These are phyloP conservation scores for Metallyticus violacea DNA, from an alignment of 2,888 invertebrate genomes.

Conservation along the genomic window DNA sequence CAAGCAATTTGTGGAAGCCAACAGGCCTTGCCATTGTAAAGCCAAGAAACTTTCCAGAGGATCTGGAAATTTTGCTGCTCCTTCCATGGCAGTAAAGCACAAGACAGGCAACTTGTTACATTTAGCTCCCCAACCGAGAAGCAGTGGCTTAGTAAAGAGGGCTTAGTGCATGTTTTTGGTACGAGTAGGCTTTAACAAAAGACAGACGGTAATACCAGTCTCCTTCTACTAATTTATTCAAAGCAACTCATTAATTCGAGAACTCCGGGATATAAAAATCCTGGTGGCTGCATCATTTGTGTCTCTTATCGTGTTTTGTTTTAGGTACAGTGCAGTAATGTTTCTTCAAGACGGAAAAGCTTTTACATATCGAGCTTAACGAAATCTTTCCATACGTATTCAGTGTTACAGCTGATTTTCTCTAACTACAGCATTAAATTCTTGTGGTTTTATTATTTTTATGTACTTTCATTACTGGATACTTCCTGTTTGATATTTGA, in stretches of 20 bases:
- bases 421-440: no score
- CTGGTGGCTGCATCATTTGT: not conserved
- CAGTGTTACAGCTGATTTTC: no score
- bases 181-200: not conserved
- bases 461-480: no score
- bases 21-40: not conserved
- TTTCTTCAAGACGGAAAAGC: no score
- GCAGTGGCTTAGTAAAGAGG: not conserved
- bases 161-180: not conserved
- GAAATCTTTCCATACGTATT: no score
- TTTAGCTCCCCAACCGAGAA: not conserved
- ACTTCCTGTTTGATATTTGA: no score
- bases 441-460: no score
- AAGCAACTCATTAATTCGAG: not conserved
- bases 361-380: no score
- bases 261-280: not conserved
- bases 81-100: not conserved
- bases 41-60: not conserved
- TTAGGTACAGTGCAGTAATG: no score
- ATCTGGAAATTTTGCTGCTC: no score
- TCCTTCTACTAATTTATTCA: not conserved
- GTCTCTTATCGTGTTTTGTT: not conserved
- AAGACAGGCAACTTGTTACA: not conserved
- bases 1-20: not conserved
- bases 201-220: not conserved